Base-by-base conservation (phyloP, 2,888 invertebrate genomes). In the Nesidiocoris tenuis region DNA sequence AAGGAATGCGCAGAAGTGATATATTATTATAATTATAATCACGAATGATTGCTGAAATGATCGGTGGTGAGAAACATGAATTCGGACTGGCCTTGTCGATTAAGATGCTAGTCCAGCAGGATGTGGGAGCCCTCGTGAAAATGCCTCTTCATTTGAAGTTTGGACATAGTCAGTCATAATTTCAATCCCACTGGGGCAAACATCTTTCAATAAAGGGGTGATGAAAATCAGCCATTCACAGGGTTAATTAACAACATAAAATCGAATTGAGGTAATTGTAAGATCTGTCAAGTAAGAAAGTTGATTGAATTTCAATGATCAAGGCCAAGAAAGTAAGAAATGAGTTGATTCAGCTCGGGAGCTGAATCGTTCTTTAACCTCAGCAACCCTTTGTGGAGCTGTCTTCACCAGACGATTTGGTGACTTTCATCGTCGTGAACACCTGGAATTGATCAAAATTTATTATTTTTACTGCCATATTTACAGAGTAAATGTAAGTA, bases 341-440 rank as follows among this genome's bases (percentile, higher is more conserved):
- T 18, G 55, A 1, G 63, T 74, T 65, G 74, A 54, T 65, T 64
- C 74, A 74, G 57, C 56, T 55, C 9, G 16, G 12, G 19, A 39
- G 12, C 24, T 65, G 64, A 65, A 74, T 55, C 65, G 65, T 5
- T n/a, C 74, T 61, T 79, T 87, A 87, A 85, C 87, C 87, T 87
- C 87, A 87, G 86, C 87, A 87, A 75, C 86, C 86, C 25, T 84
- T 83, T 68, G 85, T 84, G 18, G 81, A 81, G 0, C 84, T 82
- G 76, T 82, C 83, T 0, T 79, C 80, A 0, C 87, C 87, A 61
- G 86, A 86, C 7, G 85, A 81, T 81, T 87, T 87, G 17, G 85
- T 86, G 39, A 86, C 83, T 56, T 82, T 80, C 80, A 87, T 76
- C 1, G 85, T 86, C 0, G 86, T 86, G 76, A 87, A 85, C 12